These are phyloP conservation scores for Meloidogyne exigua DNA, from an alignment of 1,140 invertebrate species.

Conservation along the genomic window DNA sequence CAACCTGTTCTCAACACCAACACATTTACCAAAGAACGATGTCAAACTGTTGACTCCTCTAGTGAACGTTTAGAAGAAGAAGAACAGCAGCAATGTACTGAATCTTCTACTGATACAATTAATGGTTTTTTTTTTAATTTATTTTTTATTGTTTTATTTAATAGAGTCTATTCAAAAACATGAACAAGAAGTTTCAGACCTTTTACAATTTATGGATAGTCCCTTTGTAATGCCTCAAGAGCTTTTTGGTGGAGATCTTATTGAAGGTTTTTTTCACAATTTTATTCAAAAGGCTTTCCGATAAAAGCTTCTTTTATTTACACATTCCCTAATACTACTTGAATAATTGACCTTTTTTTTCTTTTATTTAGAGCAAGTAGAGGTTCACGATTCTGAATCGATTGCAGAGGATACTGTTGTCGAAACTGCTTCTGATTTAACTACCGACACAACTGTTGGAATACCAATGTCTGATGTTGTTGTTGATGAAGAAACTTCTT, in stretches of 20 bases:
- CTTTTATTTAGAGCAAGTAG: not conserved
- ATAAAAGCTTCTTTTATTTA: too few species aligned
- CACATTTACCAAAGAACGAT: constrained; percentile 12
- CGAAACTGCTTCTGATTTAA: not conserved
- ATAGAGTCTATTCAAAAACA: constrained; percentile 16
- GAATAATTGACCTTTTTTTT: too few species aligned
- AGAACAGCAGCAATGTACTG: not conserved
- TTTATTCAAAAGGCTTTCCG: too few species aligned
- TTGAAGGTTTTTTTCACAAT: not conserved
- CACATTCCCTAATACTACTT: too few species aligned
- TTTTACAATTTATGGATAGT: not conserved
- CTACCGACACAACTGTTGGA: not conserved
- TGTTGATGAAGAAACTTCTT: not conserved
- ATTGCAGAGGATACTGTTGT: not conserved
- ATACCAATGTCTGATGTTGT: not conserved
- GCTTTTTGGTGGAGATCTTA: not conserved
- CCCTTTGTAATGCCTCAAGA: not conserved
- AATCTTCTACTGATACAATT: constrained; percentile 25
- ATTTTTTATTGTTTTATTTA: not conserved
- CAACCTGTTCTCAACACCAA: constrained; percentile 34
- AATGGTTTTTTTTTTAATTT: constrained; percentile 33
- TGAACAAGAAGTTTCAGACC: not conserved
- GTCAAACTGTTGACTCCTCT: not conserved
- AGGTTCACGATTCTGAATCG: not conserved
- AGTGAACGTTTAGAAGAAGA: constrained; percentile 17